Conservation (phyloP, 2,113 vertebrate genomes). For the Megaceryle maxima region DNA sequence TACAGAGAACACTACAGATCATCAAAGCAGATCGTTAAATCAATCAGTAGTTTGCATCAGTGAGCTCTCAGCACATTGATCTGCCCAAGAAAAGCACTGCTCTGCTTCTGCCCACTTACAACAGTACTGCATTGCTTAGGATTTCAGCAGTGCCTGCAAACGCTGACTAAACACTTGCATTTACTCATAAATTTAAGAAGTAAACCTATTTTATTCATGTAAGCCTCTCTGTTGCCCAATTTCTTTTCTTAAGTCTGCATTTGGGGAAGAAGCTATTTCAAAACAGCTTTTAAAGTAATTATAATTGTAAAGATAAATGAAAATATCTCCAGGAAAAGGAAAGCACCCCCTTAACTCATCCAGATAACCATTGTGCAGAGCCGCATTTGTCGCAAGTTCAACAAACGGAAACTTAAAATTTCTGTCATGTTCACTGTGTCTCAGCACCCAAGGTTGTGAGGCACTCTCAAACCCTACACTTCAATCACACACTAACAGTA, state of each 20-base stretch:
- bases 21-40: neutral
- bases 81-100: neutral
- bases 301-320: neutral
- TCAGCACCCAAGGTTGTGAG: neutral
- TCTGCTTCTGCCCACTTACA: neutral
- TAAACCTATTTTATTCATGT: neutral
- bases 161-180: neutral
- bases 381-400: neutral
- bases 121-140: neutral
- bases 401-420: neutral
- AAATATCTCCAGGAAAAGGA: neutral
- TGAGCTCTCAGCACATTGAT: neutral
- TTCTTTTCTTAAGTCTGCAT: neutral
- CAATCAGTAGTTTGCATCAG: neutral
- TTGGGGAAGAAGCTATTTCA: neutral
- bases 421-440: neutral
- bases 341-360: neutral
- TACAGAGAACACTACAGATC: neutral
- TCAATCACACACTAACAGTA: neutral
- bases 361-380: neutral
- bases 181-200: neutral
- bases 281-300: neutral
- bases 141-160: slow-evolving; percentile 3
- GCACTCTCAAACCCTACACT: neutral
- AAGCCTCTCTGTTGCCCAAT: neutral